Evolutionary conservation across 2,113 vertebrate species (phyloP), one percentile per base, ranked within the genome.

Genomic region (Aphyosemion australe): DNA sequence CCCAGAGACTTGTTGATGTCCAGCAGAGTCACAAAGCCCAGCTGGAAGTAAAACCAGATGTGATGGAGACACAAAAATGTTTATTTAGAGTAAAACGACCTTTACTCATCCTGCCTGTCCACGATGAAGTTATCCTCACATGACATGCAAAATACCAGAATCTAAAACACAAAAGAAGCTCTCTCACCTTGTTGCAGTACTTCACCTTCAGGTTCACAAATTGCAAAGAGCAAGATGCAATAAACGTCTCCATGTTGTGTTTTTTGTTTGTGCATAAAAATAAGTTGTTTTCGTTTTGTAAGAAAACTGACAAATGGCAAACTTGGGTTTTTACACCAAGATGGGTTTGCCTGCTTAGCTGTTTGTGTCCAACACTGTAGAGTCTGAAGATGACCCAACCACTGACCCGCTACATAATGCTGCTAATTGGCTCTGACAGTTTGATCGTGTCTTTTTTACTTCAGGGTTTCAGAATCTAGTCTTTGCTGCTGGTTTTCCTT

Each of bases 41-140:
- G 90, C 54, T 82, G 94, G 90, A 98, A 96, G 75, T 96, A 86
- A 94, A 78, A 65, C 12, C 21, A n/a, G n/a, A 59, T 7, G 3
- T 21, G n/a, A 8, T n/a, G 32, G 21, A 78, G 43, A 63, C 11
- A 32, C 3, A 7, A 32, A 32, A 32, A 32, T 32, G 32, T 59
- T 32, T 15, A 48, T 34, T 37, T 8, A 11, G 8, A 43, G 19
- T 58, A 45, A 47, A 68, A 52, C n/a, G n/a, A 41, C 11, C 26
- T 72, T 41, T 2, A 1, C 41, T 73, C 45, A 39, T 34, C 50
- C 60, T 13, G 3, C 4, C 51, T 18, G 10, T 58, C 55, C 15
- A 61, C 59, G 42, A 45, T 15, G 43, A 31, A 60, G 15, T 48
- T 46, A 32, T 59, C 34, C 45, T n/a, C 14, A 69, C 62, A 71